phyloP scores from a whole-genome alignment of 2,888 invertebrate species.

The Trachelus tabidus region DNA sequence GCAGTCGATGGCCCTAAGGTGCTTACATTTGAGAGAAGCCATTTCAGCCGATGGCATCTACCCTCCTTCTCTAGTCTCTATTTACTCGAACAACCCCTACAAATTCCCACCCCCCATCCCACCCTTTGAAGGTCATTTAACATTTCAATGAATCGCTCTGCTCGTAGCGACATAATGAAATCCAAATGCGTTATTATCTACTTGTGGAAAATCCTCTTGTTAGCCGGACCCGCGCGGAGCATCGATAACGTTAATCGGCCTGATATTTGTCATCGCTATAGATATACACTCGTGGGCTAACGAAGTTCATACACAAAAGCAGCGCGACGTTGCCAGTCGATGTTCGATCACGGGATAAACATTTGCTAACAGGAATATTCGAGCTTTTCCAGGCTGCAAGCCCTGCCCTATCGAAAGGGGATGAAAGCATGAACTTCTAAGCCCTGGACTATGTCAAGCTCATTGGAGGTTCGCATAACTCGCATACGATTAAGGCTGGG shows the following conservation, averaged over 20 bases:
- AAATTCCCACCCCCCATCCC: not conserved
- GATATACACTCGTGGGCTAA: not conserved
- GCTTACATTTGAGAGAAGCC: not conserved
- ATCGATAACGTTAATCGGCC: not conserved
- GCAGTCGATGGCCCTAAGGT: not conserved
- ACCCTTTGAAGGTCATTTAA: not conserved
- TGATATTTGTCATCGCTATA: not conserved
- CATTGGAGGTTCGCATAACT: not conserved
- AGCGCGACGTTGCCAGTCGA: not conserved
- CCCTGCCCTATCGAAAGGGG: not conserved
- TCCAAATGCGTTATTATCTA: not conserved
- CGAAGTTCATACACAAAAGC: not conserved
- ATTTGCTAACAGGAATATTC: not conserved
- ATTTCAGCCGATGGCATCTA: not conserved
- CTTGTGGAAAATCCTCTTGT: not conserved
- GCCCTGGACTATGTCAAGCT: not conserved
- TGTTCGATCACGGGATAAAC: not conserved
- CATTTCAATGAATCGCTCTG: not conserved
- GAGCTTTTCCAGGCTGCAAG: not conserved
- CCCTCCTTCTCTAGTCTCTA: not conserved
- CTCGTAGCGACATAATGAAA: not conserved
- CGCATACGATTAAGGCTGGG: not conserved
- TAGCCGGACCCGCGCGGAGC: not conserved
- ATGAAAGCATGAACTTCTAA: conserved; percentile 20
- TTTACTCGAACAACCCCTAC: not conserved